phyloP scores from a whole-genome alignment of 2,113 vertebrate genomes.

The Lanius collurio region DNA sequence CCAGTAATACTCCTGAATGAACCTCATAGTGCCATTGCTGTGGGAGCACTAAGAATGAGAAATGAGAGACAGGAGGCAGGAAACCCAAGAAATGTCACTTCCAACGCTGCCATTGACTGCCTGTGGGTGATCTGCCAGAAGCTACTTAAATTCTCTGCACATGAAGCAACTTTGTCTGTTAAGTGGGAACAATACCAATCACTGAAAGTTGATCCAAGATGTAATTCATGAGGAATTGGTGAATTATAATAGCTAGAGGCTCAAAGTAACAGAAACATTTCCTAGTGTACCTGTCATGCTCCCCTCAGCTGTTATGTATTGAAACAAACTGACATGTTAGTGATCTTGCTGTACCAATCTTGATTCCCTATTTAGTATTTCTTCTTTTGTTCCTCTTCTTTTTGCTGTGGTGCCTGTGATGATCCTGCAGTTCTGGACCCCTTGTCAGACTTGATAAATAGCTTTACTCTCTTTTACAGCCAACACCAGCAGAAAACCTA shows the following conservation, averaged over 20 bases:
- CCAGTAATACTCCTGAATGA: background rate
- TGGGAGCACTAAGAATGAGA: background rate
- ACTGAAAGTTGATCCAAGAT: background rate
- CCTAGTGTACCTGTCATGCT: background rate
- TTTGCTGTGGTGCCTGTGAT: constrained; percentile 30
- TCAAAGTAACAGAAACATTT: background rate
- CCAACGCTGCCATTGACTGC: background rate
- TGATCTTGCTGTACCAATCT: constrained; percentile 17
- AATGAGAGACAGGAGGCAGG: background rate
- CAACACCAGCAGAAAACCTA: constrained; percentile 66
- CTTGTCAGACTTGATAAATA: constrained; percentile 70
- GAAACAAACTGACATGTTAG: constrained; percentile 23
- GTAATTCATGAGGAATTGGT: background rate
- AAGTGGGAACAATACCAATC: background rate
- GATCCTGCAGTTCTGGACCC: constrained; percentile 44
- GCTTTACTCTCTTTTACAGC: constrained; percentile 55
- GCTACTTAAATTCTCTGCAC: background rate
- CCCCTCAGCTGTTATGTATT: background rate
- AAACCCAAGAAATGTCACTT: background rate
- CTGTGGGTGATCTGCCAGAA: background rate
- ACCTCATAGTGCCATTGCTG: background rate
- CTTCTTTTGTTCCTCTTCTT: background rate
- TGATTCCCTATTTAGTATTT: constrained; percentile 52
- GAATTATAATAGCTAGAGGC: background rate
- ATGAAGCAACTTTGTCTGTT: background rate